Percentiles rank a stretch among this genome's conserved stretches.
These are phyloP conservation scores for Lepus americanus DNA, from an alignment of 2,113 vertebrate species.

Conservation along the genomic window DNA sequence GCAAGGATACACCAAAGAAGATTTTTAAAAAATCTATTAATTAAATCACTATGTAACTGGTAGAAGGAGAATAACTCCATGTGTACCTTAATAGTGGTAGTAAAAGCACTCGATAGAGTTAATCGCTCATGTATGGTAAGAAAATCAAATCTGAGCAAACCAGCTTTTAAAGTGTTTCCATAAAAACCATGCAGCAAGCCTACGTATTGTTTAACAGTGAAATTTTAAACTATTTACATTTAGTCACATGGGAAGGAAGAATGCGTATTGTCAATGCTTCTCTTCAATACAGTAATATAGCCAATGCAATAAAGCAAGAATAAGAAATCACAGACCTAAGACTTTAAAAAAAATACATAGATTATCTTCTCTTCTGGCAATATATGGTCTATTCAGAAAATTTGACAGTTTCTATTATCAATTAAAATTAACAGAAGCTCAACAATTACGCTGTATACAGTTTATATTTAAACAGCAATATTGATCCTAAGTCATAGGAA, in stretches of 20 bases:
- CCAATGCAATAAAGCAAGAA: neutral
- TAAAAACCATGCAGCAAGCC: neutral
- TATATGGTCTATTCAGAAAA: neutral
- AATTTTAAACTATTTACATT: neutral
- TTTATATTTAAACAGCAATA: neutral
- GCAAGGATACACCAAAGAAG: neutral
- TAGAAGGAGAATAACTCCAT: neutral
- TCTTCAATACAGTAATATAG: neutral
- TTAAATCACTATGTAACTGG: neutral
- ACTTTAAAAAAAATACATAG: neutral
- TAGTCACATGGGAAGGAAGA: slow-evolving; percentile 5
- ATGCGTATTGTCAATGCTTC: neutral
- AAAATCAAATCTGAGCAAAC: neutral
- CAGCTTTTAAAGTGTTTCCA: neutral
- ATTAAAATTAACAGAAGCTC: neutral
- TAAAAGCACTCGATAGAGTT: slow-evolving; percentile 33
- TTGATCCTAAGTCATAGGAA: neutral
- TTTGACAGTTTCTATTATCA: neutral
- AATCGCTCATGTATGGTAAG: neutral
- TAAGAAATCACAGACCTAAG: neutral
- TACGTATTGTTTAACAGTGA: neutral
- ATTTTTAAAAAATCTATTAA: neutral
- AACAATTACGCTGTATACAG: neutral
- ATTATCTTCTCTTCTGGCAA: neutral
- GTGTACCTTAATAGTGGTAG: neutral